phyloP scores from a whole-genome alignment of 2,888 invertebrate species.

The Synanthedon tipuliformis region DNA sequence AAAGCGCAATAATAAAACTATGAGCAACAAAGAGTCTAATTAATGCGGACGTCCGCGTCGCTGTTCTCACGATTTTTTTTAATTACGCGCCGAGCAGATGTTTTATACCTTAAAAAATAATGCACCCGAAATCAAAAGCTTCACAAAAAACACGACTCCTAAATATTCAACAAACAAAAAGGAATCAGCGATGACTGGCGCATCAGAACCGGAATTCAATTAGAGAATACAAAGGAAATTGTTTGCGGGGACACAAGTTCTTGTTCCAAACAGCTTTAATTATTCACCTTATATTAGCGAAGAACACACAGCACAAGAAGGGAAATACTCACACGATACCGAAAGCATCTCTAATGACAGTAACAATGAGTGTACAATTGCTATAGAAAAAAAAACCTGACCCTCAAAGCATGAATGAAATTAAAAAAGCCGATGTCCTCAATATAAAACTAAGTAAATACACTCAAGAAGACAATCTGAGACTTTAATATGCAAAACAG shows the following conservation, averaged over 20 bases:
- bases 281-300: slow-evolving; percentile 39
- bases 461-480: slow-evolving; percentile 42
- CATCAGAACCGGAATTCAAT: slow-evolving; percentile 66
- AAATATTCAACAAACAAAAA: slow-evolving; percentile 57
- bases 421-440: slow-evolving; percentile 51
- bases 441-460: slow-evolving; percentile 63
- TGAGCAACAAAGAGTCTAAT: slow-evolving; percentile 18
- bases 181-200: slow-evolving; percentile 51
- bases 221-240: slow-evolving; percentile 55
- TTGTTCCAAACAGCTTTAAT: slow-evolving; percentile 53
- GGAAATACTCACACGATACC: slow-evolving; percentile 46
- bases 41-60: slow-evolving; percentile 41
- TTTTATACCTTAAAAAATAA: slow-evolving; percentile 48
- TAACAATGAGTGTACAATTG: slow-evolving; percentile 31
- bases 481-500: slow-evolving; percentile 59
- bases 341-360: slow-evolving; percentile 53
- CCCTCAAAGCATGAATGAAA: slow-evolving; percentile 51
- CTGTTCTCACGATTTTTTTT: slow-evolving; percentile 64
- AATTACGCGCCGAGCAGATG: slow-evolving; percentile 58
- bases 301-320: slow-evolving; percentile 24
- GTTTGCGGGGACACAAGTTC: slow-evolving; percentile 54
- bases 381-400: slow-evolving; percentile 50
- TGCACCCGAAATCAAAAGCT: slow-evolving; percentile 34
- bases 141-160: slow-evolving; percentile 35
- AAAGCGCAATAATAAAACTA: neutral